Base-by-base conservation (phyloP, 2,797 vertebrate genomes). In the Valencia hispanica region DNA sequence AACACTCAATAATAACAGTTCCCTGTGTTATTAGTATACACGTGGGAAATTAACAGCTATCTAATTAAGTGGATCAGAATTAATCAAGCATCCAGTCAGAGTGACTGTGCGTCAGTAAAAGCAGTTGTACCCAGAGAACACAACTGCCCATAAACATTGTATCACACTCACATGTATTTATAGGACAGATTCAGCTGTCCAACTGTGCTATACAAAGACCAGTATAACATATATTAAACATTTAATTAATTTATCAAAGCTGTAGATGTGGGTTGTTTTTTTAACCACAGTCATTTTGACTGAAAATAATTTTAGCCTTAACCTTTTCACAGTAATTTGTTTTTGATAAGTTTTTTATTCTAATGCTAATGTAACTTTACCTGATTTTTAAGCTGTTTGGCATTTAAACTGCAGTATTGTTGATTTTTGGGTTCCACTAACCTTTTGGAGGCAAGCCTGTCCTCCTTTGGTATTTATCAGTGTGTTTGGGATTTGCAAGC, bases 31-130 rank as follows among this genome's bases (percentile, higher is more conserved):
- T 91, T 84, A 79, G 86, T 91, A 93, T 91, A 94, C 94, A 94
- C 88, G 70, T 81, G 94, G 94, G 94, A 94, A 93, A 94, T 90
- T 81, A 87, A 91, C 93, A 91, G 89, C 90, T 84, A 94, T 93
- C 90, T 95, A 94, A 96, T 96, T 94, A 94, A 94, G 90, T 93
- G 91, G 85, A 93, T 95, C 93, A 90, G 88, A 95, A 95, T 95
- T 93, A 95, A 94, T 94, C 92, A 94, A 93, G 90, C 89, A 85
- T 88, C 85, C 87, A 73, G 75, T 89, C 82, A 68, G 82, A 80
- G 77, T 78, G 87, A 72, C 77, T 86, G 74, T 68, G 80, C 85
- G 87, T 90, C 81, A 81, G 88, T 85, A 80, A 74, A 88, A 89
- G 88, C 73, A 83, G 78, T 80, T 87, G 87, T 78, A 87, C 57